A percentile compares a stretch with the other conserved stretches of the same genome.
Conservation (phyloP, 2,888 invertebrate genomes). For the Cataglyphis altisquamis region DNA sequence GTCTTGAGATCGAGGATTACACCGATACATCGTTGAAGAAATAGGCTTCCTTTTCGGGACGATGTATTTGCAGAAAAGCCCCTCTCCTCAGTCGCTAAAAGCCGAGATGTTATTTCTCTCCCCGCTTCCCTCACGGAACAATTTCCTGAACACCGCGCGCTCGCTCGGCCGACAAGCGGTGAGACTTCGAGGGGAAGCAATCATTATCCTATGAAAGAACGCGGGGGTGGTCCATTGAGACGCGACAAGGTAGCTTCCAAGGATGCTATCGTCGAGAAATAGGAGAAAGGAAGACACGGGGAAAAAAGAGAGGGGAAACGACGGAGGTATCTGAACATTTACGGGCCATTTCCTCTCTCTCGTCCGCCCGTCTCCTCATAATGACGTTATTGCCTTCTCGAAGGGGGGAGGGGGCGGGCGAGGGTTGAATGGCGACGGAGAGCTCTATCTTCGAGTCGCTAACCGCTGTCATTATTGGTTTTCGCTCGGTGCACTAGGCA, state of each 20-base stretch:
- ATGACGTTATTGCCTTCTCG: conserved; percentile 72
- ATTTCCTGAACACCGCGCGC: conserved; percentile 43
- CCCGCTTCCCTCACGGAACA: conserved; percentile 2
- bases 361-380: conserved; percentile 58
- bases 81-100: conserved; percentile 11
- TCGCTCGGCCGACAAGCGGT: conserved; percentile 49
- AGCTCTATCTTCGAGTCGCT: conserved; percentile 64
- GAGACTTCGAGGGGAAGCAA: conserved; percentile 51
- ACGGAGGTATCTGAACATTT: conserved; percentile 68
- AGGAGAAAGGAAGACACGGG: conserved; percentile 12
- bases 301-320: conserved; percentile 28
- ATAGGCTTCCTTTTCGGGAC: not conserved
- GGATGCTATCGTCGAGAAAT: conserved; percentile 8
- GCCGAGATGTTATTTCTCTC: conserved; percentile 20
- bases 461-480: conserved; percentile 71
- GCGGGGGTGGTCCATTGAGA: conserved; percentile 60
- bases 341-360: conserved; percentile 69
- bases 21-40: not conserved
- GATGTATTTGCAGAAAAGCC: conserved; percentile 3
- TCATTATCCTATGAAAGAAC: conserved; percentile 62
- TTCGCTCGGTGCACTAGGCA: conserved; percentile 57
- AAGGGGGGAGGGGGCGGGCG: conserved; percentile 4
- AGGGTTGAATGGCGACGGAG: conserved; percentile 16
- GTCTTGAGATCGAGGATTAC: not conserved
- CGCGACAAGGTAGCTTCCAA: conserved; percentile 61